Percentiles rank a stretch among this genome's conserved stretches.
These are phyloP conservation scores for Nymphicus hollandicus DNA, from an alignment of 2,113 vertebrate species.

Conservation along the genomic window DNA sequence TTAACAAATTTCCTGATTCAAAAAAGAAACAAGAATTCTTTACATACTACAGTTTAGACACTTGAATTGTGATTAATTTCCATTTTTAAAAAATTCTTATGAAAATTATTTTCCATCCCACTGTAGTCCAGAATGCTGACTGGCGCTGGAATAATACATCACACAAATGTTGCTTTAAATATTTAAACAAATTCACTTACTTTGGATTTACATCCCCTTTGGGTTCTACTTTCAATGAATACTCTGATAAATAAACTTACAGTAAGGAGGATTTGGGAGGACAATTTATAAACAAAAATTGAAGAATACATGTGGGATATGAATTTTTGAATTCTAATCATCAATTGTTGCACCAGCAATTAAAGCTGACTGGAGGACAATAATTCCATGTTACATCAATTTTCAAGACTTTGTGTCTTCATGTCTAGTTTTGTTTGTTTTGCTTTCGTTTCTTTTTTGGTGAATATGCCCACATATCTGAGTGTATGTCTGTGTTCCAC, in stretches of 20 bases:
- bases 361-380: conserved; percentile 40
- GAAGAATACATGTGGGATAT: conserved; percentile 40
- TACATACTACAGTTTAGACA: not conserved
- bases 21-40: not conserved
- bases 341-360: conserved; percentile 30
- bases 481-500: not conserved
- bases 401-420: not conserved
- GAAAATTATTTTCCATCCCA: conserved; percentile 6
- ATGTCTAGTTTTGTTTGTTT: not conserved
- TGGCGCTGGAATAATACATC: conserved; percentile 33
- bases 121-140: not conserved
- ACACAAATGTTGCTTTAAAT: conserved; percentile 48
- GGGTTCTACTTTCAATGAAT: conserved; percentile 42
- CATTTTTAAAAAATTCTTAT: not conserved
- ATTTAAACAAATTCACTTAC: conserved; percentile 58
- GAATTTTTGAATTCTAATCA: conserved; percentile 53
- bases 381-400: not conserved
- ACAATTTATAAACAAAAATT: conserved; percentile 62
- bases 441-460: not conserved
- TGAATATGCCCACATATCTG: not conserved
- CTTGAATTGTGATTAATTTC: conserved; percentile 9
- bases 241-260: conserved; percentile 44
- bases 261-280: conserved; percentile 27
- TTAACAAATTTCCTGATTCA: not conserved
- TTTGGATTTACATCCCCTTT: conserved; percentile 57